Evolutionary conservation across 1,140 invertebrate species (phyloP), one percentile per base, ranked within the genome.

Genomic region (Ceratoteleas bidentatus): DNA sequence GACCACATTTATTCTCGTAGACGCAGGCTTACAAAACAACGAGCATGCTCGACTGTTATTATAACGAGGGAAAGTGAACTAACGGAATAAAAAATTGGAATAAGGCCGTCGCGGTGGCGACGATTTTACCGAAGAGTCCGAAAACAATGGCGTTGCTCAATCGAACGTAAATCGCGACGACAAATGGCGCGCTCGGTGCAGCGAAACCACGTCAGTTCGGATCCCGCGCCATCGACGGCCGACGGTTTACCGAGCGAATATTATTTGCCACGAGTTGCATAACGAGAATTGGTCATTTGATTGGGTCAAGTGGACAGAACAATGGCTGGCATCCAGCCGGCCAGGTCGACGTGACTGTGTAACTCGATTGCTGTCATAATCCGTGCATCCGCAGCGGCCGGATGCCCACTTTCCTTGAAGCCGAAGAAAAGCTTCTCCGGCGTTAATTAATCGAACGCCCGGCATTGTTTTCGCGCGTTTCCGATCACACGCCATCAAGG

Each of bases 241-340:
- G 40, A 43, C 52, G 68, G 57, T 82, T 81, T 56, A 53, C 74
- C 34, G 38, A 70, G 77, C 57, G 47, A 66, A 78, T 62, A 81
- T 90, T 1, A 24, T 24, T 87, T 87, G 85, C 64, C 80, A 54
- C 81, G 84, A 24, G 24, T 89, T 89, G 85, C 84, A 72, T 83
- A 90, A 90, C 60, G 45, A 80, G 77, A 85, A 88, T 89, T 89
- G 85, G 74, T 72, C 69, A 80, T 87, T 69, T 89, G 87, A 90
- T 90, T 88, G 70, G 75, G 85, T 88, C 87, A 90, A 90, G 87
- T 90, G 88, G 81, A 38, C 83, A 87, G 88, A 90, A 90, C 89
- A 90, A 90, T 90, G 85, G 86, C 68, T 13, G 57, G 62, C 77
- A 85, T 83, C 81, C 80, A 85, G 86, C 61, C 45, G 73, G 81